Percentiles rank a stretch among this genome's conserved stretches.
These are phyloP conservation scores for Nemotelus pantherinus DNA, from an alignment of 2,888 invertebrate species.

Conservation along the genomic window DNA sequence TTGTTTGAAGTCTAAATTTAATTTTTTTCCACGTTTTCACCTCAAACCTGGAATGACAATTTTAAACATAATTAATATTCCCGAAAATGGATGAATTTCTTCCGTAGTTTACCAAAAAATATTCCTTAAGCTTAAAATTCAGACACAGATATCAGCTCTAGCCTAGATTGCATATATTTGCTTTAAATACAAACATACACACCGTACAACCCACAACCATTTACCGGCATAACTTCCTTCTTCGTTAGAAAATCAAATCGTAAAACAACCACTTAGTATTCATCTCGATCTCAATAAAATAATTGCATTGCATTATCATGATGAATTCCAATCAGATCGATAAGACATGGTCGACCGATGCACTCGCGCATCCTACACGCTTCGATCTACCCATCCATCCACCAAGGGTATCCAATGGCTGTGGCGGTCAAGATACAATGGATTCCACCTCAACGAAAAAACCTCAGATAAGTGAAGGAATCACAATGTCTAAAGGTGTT, in stretches of 20 bases:
- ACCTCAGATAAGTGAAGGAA: constrained; percentile 23
- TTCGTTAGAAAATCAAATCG: background rate
- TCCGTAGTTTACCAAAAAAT: background rate
- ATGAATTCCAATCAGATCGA: constrained; percentile 40
- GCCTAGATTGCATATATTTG: background rate
- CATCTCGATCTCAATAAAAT: constrained; percentile 43
- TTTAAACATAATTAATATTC: no score
- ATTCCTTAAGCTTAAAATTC: background rate
- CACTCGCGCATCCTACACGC: background rate
- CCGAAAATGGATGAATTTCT: no score
- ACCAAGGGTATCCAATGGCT: background rate
- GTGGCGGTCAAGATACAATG: background rate
- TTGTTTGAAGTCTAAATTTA: no score
- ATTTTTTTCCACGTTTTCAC: no score
- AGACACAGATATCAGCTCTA: background rate
- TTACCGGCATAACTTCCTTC: background rate
- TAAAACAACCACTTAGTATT: constrained; percentile 21
- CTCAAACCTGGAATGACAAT: no score
- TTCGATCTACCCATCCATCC: background rate
- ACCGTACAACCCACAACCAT: no score
- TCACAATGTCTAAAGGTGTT: constrained; percentile 44
- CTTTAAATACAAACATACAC: background rate
- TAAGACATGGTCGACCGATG: constrained; percentile 25
- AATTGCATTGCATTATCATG: constrained; percentile 43
- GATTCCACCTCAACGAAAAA: background rate